Evolutionary conservation across 1,140 invertebrate species (phyloP), one percentile per base, ranked within the genome.

Genomic region (Cydia strobilella): DNA sequence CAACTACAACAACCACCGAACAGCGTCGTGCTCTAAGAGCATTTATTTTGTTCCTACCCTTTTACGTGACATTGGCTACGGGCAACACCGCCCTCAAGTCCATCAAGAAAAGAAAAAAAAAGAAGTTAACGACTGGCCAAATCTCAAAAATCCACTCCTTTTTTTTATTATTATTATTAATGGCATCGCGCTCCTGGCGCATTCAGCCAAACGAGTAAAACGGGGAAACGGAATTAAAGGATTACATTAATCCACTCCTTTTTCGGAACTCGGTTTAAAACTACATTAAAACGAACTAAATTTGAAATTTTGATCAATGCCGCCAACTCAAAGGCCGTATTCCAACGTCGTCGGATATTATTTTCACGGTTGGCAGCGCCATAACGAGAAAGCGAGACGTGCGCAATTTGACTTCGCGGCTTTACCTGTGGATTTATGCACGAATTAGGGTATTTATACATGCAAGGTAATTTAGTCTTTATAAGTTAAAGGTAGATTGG

Each of bases 361-460:
- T 51, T 51, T 51, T 51, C 6, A 51, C 48, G 48, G 48, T 18
- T 51, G 48, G 48, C 48, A 51, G 48, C 15, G 5, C 48, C n/a
- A 5, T 51, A 51, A 51, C 81, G 80, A 85, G 82, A 84, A 84
- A 80, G 76, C 79, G 75, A 80, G 48, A 83, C 82, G 84, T 84
- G 81, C 80, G 63, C 59, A 78, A 78, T 75, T 77, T 82, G 76
- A 72, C 78, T 71, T 18, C 48, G 48, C n/a, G n/a, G 18, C 15
- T 51, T 51, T n/a, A 51, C 48, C 48, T 51, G 48, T 51, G 48
- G 48, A 13, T 2, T 13, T 71, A 35, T 45, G 20, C 63, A 10
- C 12, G 27, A 31, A n/a, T 65, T 51, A 51, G 2, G n/a, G 15
- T 51, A 51, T 51, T 51, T 51, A 51, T 51, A 51, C 48, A 51